These are phyloP conservation scores for Alethe castanea DNA, from an alignment of 2,113 vertebrate genomes.

Conservation along the genomic window DNA sequence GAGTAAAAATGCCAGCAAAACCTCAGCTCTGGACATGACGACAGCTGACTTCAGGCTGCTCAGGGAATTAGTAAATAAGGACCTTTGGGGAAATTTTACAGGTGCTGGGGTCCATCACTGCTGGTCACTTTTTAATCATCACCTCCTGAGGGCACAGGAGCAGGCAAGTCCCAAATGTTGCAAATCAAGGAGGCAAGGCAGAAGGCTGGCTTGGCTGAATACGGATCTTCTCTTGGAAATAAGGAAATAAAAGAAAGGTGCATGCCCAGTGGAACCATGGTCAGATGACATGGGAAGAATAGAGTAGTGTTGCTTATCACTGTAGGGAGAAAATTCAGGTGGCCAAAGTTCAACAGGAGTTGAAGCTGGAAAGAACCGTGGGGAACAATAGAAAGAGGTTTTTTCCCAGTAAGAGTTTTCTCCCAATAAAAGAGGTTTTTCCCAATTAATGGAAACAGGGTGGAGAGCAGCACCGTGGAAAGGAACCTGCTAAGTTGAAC, in stretches of 20 bases:
- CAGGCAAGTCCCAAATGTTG: neutral
- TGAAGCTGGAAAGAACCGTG: neutral
- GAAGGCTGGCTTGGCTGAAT: neutral
- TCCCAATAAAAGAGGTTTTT: neutral
- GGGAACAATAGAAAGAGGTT: neutral
- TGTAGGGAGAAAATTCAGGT: neutral
- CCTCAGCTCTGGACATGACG: neutral
- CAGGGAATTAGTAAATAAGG: neutral
- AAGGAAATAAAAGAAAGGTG: neutral
- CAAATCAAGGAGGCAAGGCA: neutral
- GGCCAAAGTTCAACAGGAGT: neutral
- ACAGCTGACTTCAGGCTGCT: neutral
- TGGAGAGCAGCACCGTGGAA: neutral
- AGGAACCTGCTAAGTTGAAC: neutral
- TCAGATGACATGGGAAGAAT: neutral
- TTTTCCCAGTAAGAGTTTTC: neutral
- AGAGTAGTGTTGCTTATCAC: neutral
- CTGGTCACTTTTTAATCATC: neutral
- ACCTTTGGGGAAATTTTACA: neutral
- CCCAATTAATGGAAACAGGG: neutral
- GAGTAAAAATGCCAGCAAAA: neutral
- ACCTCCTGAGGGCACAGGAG: neutral
- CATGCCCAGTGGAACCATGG: neutral
- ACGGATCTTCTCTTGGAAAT: neutral
- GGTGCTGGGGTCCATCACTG: neutral